Base-by-base conservation (phyloP, 1,140 invertebrate genomes). In the Nomia melanderi region DNA sequence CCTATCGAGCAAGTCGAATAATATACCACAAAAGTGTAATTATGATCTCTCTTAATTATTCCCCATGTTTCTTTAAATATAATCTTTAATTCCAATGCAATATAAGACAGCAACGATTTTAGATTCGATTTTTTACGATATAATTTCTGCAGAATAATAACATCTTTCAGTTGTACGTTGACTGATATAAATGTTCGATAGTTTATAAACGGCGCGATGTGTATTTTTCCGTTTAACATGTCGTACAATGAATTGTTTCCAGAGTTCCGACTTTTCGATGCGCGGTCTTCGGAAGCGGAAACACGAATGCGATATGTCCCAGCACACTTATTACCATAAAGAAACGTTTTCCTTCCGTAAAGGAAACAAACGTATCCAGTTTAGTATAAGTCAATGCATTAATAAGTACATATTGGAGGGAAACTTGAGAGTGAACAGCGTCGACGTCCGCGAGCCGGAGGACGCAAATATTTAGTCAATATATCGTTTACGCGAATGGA, bases 401-500 rank as follows among this genome's bases (percentile, higher is more conserved):
- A 27, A 74, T 31, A n/a, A n/a, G n/a, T n/a, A 67, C 66, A 44
- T 64, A 47, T 36, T 23, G 36, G 11, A 44, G 23, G 12, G 41
- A 59, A 69, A 59, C 56, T 17, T 1, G 8, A 29, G 31, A n/a
- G n/a, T 8, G n/a, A 17, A n/a, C 25, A 4, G 14, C 7, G 71
- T 66, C 56, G 64, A 57, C 14, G n/a, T 33, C 29, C 5, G 25
- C 17, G 36, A 47, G 57, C 14, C 2, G 14, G 47, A 7, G 27
- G n/a, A 29, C n/a, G 39, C n/a, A 44, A 75, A 69, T 59, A 54
- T 75, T 75, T 69, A 69, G 56, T 57, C 54, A 53, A 76, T 69
- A 69, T 23, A 33, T n/a, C 9, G 20, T 27, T 56, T 23, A 39
- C 31, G 47, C 20, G 41, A 23, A 47, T 69, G 54, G 54, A 50